Conservation (phyloP, 1,140 invertebrate species). For the Leptoteleia sp. region DNA sequence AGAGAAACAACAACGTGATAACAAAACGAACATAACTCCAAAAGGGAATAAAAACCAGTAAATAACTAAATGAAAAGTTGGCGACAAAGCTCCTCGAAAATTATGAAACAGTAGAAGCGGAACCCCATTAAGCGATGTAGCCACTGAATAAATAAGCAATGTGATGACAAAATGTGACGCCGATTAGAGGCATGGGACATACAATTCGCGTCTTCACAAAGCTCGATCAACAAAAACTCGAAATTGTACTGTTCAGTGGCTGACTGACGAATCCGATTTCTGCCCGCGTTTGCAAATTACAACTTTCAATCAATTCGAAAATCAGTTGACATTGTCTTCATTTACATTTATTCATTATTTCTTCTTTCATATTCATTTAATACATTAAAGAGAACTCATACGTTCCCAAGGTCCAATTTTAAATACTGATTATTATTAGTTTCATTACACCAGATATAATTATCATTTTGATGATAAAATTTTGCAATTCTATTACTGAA, state of each 20-base stretch:
- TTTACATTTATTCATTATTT: background rate
- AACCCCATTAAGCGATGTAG: conserved; percentile 44
- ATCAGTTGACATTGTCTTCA: conserved; percentile 7
- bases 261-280: conserved; percentile 29
- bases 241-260: conserved; percentile 47
- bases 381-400: too few relatives aligned
- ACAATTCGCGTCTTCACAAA: conserved; percentile 58
- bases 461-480: too few relatives aligned
- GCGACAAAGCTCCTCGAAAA: background rate
- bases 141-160: conserved; percentile 45
- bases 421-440: too few relatives aligned
- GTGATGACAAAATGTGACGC: conserved; percentile 36
- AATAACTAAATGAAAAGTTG: background rate
- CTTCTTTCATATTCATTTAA: too few relatives aligned
- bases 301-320: conserved; percentile 5
- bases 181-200: conserved; percentile 64
- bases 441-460: too few relatives aligned
- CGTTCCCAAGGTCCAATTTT: too few relatives aligned
- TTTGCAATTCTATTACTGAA: too few relatives aligned
- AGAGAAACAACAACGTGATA: background rate
- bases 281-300: conserved; percentile 29
- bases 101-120: conserved; percentile 23
- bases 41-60: background rate
- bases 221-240: conserved; percentile 32
- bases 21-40: background rate